Conservation (phyloP, 2,888 invertebrate genomes). For the Hypolimnas misippus region DNA sequence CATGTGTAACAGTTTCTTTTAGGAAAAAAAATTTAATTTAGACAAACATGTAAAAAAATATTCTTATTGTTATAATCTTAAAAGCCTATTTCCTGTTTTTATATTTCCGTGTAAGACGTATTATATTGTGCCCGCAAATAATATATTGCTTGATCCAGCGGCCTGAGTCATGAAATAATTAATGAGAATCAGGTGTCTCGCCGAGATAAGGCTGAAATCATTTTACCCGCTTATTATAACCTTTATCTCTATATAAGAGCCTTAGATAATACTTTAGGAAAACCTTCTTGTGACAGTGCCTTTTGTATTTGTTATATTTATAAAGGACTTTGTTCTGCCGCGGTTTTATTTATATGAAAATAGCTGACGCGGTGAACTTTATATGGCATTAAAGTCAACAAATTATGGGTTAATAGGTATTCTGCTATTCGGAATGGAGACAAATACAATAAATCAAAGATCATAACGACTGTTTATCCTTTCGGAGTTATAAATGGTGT, state of each 20-base stretch:
- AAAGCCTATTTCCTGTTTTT: not conserved
- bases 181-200: slow-evolving; percentile 46
- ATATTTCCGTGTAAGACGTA: not conserved
- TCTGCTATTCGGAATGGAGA: no score
- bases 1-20: no score
- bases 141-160: not conserved
- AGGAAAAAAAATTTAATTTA: no score
- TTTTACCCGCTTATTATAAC: slow-evolving; percentile 38
- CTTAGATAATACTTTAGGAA: slow-evolving; percentile 25
- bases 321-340: not conserved
- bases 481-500: no score
- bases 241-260: slow-evolving; percentile 29
- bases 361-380: no score
- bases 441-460: no score
- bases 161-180: slow-evolving; percentile 38
- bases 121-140: not conserved
- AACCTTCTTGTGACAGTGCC: slow-evolving; percentile 9
- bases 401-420: no score
- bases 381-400: no score
- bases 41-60: no score
- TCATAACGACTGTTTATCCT: no score
- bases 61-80: no score
- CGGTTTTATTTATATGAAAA: no score
- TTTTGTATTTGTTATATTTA: slow-evolving; percentile 15
- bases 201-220: slow-evolving; percentile 47